phyloP scores from a whole-genome alignment of 1,140 invertebrate species.

The Ladona fulva region DNA sequence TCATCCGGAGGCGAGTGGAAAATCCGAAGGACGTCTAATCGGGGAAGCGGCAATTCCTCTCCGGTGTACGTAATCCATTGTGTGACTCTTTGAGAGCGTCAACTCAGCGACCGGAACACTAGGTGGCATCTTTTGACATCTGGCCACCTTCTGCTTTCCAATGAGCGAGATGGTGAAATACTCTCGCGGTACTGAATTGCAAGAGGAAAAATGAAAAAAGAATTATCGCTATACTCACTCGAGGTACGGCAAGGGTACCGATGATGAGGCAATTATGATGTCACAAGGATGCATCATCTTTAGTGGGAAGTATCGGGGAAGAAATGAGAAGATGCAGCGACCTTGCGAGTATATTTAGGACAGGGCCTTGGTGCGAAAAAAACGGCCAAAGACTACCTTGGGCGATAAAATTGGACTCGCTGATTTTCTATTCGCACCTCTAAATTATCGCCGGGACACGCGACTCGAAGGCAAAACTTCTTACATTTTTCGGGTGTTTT shows the following conservation, averaged over 20 bases:
- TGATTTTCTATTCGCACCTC: neutral
- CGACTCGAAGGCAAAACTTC: too few species aligned
- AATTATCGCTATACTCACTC: neutral
- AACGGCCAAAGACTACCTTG: neutral
- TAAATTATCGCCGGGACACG: too few species aligned
- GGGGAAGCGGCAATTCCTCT: neutral
- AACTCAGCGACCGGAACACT: neutral
- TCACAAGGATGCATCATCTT: slow-evolving; percentile 1
- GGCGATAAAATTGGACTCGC: neutral
- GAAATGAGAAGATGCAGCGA: neutral
- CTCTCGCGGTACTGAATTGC: neutral
- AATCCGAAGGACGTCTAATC: neutral
- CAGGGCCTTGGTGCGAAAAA: neutral
- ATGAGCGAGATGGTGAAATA: neutral
- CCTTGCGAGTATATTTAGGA: neutral
- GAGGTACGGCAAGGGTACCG: neutral
- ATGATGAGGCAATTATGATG: slow-evolving; percentile 9
- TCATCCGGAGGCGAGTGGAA: neutral
- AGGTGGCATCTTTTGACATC: neutral
- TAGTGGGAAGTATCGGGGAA: neutral
- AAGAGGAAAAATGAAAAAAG: neutral
- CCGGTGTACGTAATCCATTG: neutral
- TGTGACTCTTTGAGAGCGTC: neutral
- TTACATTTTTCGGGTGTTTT: too few species aligned
- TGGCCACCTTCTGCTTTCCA: neutral